phyloP scores from a whole-genome alignment of 2,113 vertebrate species.

The Empidonax alnorum region DNA sequence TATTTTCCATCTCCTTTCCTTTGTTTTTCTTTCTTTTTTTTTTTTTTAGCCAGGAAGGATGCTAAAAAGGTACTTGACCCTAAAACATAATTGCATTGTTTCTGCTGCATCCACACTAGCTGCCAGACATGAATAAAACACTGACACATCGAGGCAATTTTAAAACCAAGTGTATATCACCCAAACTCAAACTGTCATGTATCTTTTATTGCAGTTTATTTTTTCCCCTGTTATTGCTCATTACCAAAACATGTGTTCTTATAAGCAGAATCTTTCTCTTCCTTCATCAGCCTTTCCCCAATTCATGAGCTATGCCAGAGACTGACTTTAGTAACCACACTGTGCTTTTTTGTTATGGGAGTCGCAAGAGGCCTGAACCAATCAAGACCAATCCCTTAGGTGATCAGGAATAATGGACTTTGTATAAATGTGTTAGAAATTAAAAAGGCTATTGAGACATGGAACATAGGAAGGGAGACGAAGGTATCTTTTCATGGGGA shows the following conservation, averaged over 20 bases:
- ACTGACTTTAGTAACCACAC: background rate
- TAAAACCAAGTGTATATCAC: slow-evolving; percentile 23
- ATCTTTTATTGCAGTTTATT: slow-evolving; percentile 24
- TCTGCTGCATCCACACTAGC: background rate
- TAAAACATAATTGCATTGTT: slow-evolving; percentile 6
- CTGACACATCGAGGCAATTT: background rate
- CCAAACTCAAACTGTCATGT: background rate
- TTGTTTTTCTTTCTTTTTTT: rapidly evolving
- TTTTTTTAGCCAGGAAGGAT: background rate
- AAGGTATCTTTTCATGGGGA: background rate
- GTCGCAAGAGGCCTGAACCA: background rate
- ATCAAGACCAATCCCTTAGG: background rate
- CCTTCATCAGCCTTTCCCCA: background rate
- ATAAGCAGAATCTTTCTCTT: background rate
- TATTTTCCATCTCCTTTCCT: background rate
- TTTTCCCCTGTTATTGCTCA: background rate
- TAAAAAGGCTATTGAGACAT: background rate
- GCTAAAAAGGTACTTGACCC: slow-evolving; percentile 7
- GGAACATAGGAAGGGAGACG: background rate
- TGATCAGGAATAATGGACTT: background rate
- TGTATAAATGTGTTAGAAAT: background rate
- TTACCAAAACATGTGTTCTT: background rate
- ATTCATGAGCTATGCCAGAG: background rate
- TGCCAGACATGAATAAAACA: slow-evolving; percentile 9
- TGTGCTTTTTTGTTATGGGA: background rate